These are phyloP conservation scores for Eurypyga helias DNA, from an alignment of 2,113 vertebrate species.

Conservation along the genomic window DNA sequence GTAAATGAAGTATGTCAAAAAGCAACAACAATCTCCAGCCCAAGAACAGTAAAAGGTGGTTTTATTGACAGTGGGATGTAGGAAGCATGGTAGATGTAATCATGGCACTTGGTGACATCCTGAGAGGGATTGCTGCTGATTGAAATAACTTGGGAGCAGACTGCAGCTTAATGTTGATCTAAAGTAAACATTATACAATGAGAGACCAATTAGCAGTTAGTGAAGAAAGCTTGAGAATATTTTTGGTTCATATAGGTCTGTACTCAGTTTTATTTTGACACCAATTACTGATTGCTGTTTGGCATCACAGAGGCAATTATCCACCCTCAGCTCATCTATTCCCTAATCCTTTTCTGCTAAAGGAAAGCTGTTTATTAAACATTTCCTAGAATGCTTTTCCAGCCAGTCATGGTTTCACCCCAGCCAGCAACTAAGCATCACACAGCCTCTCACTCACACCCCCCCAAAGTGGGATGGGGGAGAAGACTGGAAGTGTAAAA, in stretches of 20 bases:
- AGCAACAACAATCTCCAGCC: not conserved
- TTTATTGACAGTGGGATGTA: not conserved
- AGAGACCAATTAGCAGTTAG: not conserved
- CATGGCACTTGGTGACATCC: not conserved
- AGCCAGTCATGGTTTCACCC: no score
- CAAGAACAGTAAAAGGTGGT: not conserved
- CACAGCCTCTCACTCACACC: no score
- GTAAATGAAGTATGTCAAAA: constrained; percentile 1
- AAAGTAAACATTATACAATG: not conserved
- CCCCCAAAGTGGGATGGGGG: no score
- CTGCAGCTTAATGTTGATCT: not conserved
- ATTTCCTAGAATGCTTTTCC: not conserved
- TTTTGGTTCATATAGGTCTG: not conserved
- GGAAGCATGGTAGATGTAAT: not conserved
- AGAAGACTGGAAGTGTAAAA: no score
- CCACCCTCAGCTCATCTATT: not conserved
- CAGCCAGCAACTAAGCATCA: no score
- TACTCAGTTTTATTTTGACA: not conserved
- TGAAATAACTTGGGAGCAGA: not conserved
- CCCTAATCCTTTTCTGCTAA: not conserved
- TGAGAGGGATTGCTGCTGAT: not conserved
- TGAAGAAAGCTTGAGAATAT: not conserved
- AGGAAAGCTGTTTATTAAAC: not conserved
- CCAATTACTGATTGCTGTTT: not conserved
- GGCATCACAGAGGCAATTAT: not conserved